phyloP scores from a whole-genome alignment of 2,888 invertebrate species.

The Diaperis boleti region DNA sequence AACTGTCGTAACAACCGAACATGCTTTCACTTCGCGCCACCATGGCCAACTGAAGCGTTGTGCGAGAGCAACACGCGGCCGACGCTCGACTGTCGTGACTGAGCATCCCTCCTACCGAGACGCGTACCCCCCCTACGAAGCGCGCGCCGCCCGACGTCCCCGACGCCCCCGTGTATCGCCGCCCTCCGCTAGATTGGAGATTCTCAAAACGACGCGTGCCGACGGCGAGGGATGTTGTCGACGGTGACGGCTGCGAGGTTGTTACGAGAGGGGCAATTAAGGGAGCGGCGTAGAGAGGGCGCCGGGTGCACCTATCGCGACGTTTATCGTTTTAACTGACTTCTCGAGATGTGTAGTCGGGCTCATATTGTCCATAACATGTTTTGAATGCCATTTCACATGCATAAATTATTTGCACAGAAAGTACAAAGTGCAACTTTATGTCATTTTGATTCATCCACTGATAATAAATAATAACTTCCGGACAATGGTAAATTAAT shows the following conservation, averaged over 20 bases:
- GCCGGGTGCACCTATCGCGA: constrained; percentile 39
- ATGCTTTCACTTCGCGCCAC: constrained; percentile 84
- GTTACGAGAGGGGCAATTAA: constrained; percentile 4
- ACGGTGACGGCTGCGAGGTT: neutral
- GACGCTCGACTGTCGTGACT: constrained; percentile 53
- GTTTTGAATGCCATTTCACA: no score
- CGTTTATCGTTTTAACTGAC: no score
- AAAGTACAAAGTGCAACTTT: no score
- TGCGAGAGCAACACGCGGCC: constrained; percentile 50
- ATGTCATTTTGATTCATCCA: no score
- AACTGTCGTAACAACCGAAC: constrained; percentile 82
- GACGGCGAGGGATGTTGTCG: constrained; percentile 19
- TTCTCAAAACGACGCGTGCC: constrained; percentile 8
- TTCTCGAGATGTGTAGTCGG: no score
- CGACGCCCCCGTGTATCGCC: constrained; percentile 56
- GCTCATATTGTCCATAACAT: no score
- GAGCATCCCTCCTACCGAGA: constrained; percentile 51
- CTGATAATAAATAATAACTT: no score
- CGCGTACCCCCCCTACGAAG: constrained; percentile 53
- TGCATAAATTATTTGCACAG: no score
- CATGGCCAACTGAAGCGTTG: constrained; percentile 83
- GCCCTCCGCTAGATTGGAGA: no score
- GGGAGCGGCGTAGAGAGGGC: constrained; percentile 58
- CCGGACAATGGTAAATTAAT: no score
- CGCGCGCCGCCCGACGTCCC: constrained; percentile 51